Conservation (phyloP, 2,797 vertebrate species). For the Myripristis jacobus region DNA sequence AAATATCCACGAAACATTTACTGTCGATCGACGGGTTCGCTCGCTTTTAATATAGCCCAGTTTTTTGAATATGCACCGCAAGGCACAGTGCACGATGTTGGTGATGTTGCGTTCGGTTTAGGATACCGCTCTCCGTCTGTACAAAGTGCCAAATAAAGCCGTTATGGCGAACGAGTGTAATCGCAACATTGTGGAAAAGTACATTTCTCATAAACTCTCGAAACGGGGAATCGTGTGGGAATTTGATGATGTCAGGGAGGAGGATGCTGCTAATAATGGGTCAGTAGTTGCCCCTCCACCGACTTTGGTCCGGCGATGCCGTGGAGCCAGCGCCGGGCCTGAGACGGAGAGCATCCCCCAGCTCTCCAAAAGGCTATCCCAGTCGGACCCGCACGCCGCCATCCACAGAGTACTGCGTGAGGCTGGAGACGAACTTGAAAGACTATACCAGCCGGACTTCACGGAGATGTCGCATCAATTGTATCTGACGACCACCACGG, state of each 20-base stretch:
- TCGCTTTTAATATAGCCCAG: slow-evolving; percentile 28
- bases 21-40: slow-evolving; percentile 42
- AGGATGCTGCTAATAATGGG: slow-evolving; percentile 77
- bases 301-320: slow-evolving; percentile 74
- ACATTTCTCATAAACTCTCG: slow-evolving; percentile 95
- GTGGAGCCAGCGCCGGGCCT: slow-evolving; percentile 61
- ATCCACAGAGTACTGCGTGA: slow-evolving; percentile 92
- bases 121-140: slow-evolving; percentile 8
- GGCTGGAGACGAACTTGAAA: slow-evolving; percentile 94
- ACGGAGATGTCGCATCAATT: slow-evolving; percentile 95
- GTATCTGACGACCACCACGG: slow-evolving; percentile 91
- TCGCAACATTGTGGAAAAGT: slow-evolving; percentile 94
- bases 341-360: slow-evolving; percentile 57
- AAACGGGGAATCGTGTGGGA: slow-evolving; percentile 93
- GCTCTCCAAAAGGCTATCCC: slow-evolving; percentile 51
- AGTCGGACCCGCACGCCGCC: slow-evolving; percentile 73
- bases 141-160: slow-evolving; percentile 67
- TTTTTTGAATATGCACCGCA: slow-evolving; percentile 41
- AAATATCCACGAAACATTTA: slow-evolving; percentile 28
- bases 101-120: slow-evolving; percentile 69
- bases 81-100: slow-evolving; percentile 31
- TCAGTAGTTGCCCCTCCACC: slow-evolving; percentile 68
- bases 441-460: slow-evolving; percentile 93
- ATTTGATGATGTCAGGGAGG: slow-evolving; percentile 67
- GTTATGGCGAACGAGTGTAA: slow-evolving; percentile 86